phyloP scores from a whole-genome alignment of 2,888 invertebrate genomes.

The Stictocephala bisonia region DNA sequence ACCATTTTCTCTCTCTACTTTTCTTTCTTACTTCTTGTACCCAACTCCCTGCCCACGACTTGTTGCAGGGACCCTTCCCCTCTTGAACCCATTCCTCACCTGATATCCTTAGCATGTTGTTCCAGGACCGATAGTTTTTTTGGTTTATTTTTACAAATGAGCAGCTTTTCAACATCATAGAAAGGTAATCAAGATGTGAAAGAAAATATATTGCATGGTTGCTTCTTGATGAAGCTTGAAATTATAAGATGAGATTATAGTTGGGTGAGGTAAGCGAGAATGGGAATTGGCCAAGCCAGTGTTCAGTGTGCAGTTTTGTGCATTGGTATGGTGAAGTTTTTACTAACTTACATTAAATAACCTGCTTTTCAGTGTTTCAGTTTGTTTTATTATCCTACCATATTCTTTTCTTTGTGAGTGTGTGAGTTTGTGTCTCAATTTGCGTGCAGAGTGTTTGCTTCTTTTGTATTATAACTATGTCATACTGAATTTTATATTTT shows the following conservation, averaged over 20 bases:
- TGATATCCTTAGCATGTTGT: conserved; percentile 40
- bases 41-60: conserved; percentile 9
- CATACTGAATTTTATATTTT: not conserved
- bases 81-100: conserved; percentile 12
- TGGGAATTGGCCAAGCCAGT: conserved; percentile 8
- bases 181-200: conserved; percentile 12
- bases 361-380: not conserved
- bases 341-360: not conserved
- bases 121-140: conserved; percentile 35
- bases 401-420: conserved; percentile 34
- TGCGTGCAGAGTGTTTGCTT: conserved; percentile 18
- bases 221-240: not conserved
- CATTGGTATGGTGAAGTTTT: not conserved
- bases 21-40: conserved; percentile 11
- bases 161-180: conserved; percentile 19
- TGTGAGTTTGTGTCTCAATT: conserved; percentile 34
- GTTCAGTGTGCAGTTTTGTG: conserved; percentile 24
- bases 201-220: conserved; percentile 21
- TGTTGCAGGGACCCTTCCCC: conserved; percentile 44
- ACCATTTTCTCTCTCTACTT: conserved; percentile 28
- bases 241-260: not conserved
- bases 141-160: conserved; percentile 28
- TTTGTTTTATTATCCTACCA: conserved; percentile 1
- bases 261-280: conserved; percentile 10
- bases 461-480: not conserved